Evolutionary conservation across 2,797 vertebrate genomes (phyloP).

Genomic region (Anguilla megastoma): DNA sequence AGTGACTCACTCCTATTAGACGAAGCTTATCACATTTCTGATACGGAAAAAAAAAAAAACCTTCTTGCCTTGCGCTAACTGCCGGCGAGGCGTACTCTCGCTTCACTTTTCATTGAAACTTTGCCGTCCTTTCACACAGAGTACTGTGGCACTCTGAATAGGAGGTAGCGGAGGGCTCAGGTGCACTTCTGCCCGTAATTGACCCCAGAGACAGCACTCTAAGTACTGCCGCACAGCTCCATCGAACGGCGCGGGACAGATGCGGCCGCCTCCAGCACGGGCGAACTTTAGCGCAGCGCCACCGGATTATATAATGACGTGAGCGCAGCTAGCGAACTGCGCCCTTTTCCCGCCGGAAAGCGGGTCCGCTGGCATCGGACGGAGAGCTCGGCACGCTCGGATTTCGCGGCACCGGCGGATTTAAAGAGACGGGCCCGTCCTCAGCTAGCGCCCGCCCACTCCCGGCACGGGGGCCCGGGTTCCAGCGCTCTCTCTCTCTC

Average conservation of each 20-base stretch:
- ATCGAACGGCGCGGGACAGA: neutral
- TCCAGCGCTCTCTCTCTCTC: neutral
- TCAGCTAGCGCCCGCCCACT: neutral
- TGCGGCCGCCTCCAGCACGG: neutral
- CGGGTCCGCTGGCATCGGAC: neutral
- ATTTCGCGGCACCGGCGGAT: slow-evolving; percentile 11
- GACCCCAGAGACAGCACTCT: neutral
- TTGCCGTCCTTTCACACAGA: neutral
- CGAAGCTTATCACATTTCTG: neutral
- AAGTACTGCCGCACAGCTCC: neutral
- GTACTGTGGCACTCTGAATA: neutral
- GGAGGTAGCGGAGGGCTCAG: neutral
- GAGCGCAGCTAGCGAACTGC: neutral
- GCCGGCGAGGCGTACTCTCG: too few species aligned
- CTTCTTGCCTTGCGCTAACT: neutral
- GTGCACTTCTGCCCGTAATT: neutral
- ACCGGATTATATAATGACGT: too few species aligned
- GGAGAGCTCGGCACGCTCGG: neutral
- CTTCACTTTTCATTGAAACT: neutral
- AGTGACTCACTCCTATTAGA: slow-evolving; percentile 26
- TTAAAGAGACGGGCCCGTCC: neutral
- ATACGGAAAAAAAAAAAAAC: neutral
- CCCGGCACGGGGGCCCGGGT: slow-evolving; percentile 6
- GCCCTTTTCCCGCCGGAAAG: neutral
- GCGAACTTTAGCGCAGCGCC: too few species aligned